Conservation (phyloP, 2,797 vertebrate genomes). For the Vultur gryphus region DNA sequence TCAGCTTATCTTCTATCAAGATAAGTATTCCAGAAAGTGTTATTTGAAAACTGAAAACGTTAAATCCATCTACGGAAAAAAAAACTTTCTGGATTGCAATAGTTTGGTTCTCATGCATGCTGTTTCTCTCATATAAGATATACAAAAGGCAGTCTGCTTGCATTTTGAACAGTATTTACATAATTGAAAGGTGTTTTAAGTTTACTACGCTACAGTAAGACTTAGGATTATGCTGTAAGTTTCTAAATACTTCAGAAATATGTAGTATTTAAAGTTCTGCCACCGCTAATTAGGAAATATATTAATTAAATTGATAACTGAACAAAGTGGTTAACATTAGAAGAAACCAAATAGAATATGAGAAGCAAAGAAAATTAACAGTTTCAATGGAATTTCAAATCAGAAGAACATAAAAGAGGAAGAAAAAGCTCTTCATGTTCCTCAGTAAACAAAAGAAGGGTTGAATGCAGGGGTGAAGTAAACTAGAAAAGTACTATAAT, state of each 20-base stretch:
- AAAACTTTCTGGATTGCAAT: background rate
- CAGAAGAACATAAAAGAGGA: background rate
- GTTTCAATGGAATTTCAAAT: conserved; percentile 25
- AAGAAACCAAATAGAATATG: background rate
- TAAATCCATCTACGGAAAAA: background rate
- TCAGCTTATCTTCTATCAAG: background rate
- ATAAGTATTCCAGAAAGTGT: background rate
- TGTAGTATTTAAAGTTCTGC: background rate
- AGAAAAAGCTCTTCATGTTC: background rate
- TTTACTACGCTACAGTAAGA: background rate
- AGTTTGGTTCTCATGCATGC: background rate
- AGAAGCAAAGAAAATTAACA: conserved; percentile 2
- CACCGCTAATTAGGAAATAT: background rate
- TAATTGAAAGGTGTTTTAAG: background rate
- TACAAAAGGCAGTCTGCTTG: background rate
- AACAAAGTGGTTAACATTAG: conserved; percentile 41
- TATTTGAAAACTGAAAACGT: background rate
- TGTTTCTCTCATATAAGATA: background rate
- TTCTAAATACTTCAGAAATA: background rate
- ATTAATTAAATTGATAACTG: conserved; percentile 45
- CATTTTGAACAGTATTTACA: background rate
- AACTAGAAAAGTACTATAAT: background rate
- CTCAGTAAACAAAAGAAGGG: background rate
- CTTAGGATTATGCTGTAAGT: background rate
- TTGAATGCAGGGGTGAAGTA: background rate